Conservation (phyloP, 2,888 invertebrate genomes). For the Pegoplata infirma region DNA sequence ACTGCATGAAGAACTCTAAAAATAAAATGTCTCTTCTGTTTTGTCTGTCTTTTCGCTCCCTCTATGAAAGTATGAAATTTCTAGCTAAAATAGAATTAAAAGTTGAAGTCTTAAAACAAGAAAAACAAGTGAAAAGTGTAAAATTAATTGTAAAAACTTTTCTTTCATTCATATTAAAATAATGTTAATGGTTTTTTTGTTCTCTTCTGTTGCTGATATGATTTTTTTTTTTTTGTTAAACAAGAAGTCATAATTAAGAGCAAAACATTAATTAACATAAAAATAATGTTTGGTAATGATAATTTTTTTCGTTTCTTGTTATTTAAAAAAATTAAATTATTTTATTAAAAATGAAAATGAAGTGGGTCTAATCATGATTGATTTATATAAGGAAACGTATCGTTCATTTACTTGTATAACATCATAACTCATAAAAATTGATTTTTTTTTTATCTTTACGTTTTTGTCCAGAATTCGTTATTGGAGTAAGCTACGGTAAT, state of each 20-base stretch:
- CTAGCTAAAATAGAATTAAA: background rate
- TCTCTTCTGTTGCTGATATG: background rate
- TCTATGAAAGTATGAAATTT: no score
- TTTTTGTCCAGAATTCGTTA: no score
- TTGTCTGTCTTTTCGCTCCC: no score
- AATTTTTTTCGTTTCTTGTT: background rate
- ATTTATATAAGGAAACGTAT: no score
- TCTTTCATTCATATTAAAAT: conserved; percentile 28
- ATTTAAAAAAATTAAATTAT: background rate
- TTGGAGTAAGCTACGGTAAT: no score
- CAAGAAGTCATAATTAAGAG: conserved; percentile 42
- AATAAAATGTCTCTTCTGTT: conserved; percentile 33
- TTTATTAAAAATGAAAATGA: no score
- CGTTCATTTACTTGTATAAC: no score
- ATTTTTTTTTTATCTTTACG: no score
- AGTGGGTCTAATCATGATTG: no score
- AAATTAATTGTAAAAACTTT: conserved; percentile 51
- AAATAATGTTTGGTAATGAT: conserved; percentile 44
- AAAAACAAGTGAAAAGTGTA: conserved; percentile 33
- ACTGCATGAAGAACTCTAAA: background rate
- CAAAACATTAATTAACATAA: conserved; percentile 54
- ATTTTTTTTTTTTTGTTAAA: conserved; percentile 4
- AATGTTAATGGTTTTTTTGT: conserved; percentile 35
- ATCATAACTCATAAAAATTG: no score
- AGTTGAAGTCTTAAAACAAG: background rate